Evolutionary conservation across 2,797 vertebrate species (phyloP).

Genomic region (Avahi laniger): DNA sequence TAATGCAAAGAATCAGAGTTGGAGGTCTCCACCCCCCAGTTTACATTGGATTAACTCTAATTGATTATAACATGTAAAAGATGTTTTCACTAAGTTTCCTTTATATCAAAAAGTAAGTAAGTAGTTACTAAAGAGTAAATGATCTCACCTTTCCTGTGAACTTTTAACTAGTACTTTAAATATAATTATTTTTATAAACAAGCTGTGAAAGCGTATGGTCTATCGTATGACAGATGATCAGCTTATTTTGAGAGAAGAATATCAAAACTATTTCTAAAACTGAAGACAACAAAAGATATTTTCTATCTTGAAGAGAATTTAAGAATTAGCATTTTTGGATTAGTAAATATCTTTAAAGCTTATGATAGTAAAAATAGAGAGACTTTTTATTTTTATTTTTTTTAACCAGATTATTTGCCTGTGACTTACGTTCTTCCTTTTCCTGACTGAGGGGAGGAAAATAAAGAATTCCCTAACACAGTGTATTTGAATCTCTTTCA

Average conservation of each 20-base stretch:
- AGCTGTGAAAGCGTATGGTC: background rate
- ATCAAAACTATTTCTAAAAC: conserved; percentile 7
- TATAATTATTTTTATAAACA: background rate
- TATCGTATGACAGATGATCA: background rate
- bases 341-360: conserved; percentile 3
- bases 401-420: background rate
- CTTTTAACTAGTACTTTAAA: conserved; percentile 13
- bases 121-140: background rate
- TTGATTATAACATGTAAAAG: background rate
- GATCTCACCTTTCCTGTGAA: background rate
- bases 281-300: background rate
- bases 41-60: background rate
- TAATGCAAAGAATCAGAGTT: background rate
- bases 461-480: background rate
- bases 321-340: background rate
- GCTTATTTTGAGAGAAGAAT: conserved; percentile 19
- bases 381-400: background rate
- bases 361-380: background rate
- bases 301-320: conserved; percentile 2
- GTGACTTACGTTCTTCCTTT: background rate
- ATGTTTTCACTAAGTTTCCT: background rate
- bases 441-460: background rate
- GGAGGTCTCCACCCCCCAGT: background rate
- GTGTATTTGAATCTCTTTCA: background rate
- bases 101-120: background rate